These are phyloP conservation scores for Halcyon senegalensis DNA, from an alignment of 2,113 vertebrate species.

Conservation along the genomic window DNA sequence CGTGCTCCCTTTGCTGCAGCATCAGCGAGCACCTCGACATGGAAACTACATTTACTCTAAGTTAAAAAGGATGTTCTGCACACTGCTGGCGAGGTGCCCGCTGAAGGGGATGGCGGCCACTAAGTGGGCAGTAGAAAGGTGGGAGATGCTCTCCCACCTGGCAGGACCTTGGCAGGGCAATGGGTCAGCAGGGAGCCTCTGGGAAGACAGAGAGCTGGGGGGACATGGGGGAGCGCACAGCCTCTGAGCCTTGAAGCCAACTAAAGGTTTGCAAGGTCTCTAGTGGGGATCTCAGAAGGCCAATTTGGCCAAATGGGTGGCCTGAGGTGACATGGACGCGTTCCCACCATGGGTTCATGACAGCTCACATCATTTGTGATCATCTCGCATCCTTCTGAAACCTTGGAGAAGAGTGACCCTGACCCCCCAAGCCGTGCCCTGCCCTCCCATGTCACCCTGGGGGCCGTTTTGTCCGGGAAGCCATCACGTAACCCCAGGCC, in stretches of 20 bases:
- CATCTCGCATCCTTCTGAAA: neutral
- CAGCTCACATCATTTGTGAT: neutral
- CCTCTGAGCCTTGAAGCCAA: neutral
- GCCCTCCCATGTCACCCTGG: neutral
- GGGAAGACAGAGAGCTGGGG: accelerated
- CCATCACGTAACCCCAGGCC: neutral
- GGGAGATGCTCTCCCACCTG: neutral
- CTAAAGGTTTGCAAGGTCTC: neutral
- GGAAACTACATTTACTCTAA: constrained; percentile 62
- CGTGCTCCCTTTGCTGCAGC: neutral
- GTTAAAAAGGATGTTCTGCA: constrained; percentile 48
- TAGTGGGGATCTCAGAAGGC: neutral
- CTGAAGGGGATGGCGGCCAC: neutral
- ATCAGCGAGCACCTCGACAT: neutral
- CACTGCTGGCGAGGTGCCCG: accelerated
- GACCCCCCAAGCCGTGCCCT: neutral
- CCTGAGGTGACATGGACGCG: neutral
- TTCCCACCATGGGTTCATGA: neutral
- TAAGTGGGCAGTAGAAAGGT: neutral
- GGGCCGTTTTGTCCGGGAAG: accelerated
- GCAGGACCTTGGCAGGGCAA: neutral
- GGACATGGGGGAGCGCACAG: accelerated
- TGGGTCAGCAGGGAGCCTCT: neutral
- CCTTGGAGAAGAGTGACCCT: neutral
- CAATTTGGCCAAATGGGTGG: neutral